phyloP scores from a whole-genome alignment of 1,140 invertebrate genomes.

The Drosophila tristis region DNA sequence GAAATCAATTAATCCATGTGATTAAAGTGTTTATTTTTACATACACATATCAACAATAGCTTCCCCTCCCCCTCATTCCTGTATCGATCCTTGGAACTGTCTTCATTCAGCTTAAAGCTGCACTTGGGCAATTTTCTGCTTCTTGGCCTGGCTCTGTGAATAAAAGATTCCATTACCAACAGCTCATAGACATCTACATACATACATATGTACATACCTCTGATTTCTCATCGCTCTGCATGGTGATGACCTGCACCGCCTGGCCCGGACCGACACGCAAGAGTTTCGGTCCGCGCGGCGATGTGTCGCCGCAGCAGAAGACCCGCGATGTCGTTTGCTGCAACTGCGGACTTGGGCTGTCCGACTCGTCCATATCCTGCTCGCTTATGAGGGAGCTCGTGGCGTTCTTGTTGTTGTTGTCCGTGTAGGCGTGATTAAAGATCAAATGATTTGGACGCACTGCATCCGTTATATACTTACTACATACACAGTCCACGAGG shows the following conservation, averaged over 20 bases:
- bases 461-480: slow-evolving; percentile 83
- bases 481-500: slow-evolving; percentile 62
- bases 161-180: not conserved
- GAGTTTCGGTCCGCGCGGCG: slow-evolving; percentile 55
- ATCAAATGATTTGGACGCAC: slow-evolving; percentile 65
- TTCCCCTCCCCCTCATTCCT: slow-evolving; percentile 37
- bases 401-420: slow-evolving; percentile 68
- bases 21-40: slow-evolving; percentile 31
- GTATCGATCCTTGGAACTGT: slow-evolving; percentile 25
- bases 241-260: slow-evolving; percentile 75
- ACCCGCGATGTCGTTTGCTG: slow-evolving; percentile 55
- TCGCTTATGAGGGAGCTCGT: slow-evolving; percentile 24
- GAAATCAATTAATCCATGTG: slow-evolving; percentile 3
- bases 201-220: slow-evolving; percentile 32
- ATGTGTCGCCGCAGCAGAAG: slow-evolving; percentile 74
- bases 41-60: slow-evolving; percentile 44
- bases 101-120: slow-evolving; percentile 47
- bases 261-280: slow-evolving; percentile 69
- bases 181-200: not conserved
- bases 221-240: slow-evolving; percentile 44
- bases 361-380: slow-evolving; percentile 75
- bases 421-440: slow-evolving; percentile 68
- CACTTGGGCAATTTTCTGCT: slow-evolving; percentile 64
- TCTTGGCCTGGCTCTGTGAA: slow-evolving; percentile 58
- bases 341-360: slow-evolving; percentile 62